Evolutionary conservation across 2,113 vertebrate species (phyloP).

Genomic region (Natator depressus): DNA sequence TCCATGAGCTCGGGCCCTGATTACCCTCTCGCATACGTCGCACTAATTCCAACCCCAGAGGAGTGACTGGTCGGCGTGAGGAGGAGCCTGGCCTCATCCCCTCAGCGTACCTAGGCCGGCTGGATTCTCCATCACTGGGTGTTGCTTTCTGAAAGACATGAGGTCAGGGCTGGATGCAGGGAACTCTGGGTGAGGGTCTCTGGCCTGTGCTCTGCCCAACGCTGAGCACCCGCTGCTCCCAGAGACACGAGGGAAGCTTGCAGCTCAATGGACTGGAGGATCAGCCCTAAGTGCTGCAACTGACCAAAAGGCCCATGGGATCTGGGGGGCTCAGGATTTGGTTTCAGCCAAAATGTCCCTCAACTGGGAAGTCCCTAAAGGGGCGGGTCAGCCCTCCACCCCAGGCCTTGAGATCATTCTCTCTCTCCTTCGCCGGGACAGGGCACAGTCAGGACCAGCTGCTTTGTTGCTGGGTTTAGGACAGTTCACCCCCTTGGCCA

Average conservation of each 20-base stretch:
- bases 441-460: neutral
- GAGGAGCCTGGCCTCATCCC: too few relatives aligned
- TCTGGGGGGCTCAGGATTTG: neutral
- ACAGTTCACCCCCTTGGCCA: neutral
- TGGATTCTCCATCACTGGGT: neutral
- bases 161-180: neutral
- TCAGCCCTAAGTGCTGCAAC: neutral
- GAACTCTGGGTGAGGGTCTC: neutral
- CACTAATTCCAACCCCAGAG: neutral
- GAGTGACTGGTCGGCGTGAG: neutral
- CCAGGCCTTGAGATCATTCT: neutral
- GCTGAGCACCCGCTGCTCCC: neutral
- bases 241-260: neutral
- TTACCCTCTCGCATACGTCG: neutral
- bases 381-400: too few relatives aligned
- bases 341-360: neutral
- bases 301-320: neutral
- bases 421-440: neutral
- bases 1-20: neutral
- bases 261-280: neutral
- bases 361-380: neutral
- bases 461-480: neutral
- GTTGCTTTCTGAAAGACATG: too few relatives aligned
- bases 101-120: neutral
- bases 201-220: neutral